Percentiles rank a stretch among this genome's conserved stretches.
These are phyloP conservation scores for Hydropsyche betteni DNA, from an alignment of 2,888 invertebrate species.

Conservation along the genomic window DNA sequence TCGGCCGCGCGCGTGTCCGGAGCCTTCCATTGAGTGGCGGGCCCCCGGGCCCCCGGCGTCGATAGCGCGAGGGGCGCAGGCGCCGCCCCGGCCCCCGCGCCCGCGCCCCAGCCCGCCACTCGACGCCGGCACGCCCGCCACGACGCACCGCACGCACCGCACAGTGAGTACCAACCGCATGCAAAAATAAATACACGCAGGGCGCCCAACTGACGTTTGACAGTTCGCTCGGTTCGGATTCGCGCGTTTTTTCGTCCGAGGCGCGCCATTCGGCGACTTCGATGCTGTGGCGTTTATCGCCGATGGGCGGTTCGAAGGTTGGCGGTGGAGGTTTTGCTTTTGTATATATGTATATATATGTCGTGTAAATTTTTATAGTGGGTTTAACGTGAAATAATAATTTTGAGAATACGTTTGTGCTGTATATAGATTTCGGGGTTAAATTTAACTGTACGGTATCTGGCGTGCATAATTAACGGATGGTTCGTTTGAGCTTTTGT, in stretches of 20 bases:
- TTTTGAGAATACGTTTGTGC: too few relatives aligned
- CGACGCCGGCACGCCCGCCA: conserved; percentile 36
- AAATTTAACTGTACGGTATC: too few relatives aligned
- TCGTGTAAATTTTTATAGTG: too few relatives aligned
- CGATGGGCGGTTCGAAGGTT: too few relatives aligned
- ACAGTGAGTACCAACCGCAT: not conserved
- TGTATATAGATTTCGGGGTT: too few relatives aligned
- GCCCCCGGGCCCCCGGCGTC: conserved; percentile 28
- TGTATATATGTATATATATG: too few relatives aligned
- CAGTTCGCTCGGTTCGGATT: not conserved
- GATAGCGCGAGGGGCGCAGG: conserved; percentile 32
- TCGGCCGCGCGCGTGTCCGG: conserved; percentile 22
- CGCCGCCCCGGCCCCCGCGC: conserved; percentile 16
- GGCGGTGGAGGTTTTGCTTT: too few relatives aligned
- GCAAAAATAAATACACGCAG: not conserved
- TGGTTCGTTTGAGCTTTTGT: too few relatives aligned
- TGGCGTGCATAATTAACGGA: too few relatives aligned
- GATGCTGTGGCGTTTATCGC: too few relatives aligned
- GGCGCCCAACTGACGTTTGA: not conserved
- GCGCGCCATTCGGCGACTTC: too few relatives aligned
- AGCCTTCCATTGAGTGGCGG: conserved; percentile 30
- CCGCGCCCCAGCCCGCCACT: conserved; percentile 35
- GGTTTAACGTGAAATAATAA: too few relatives aligned
- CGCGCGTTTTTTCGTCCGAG: not conserved
- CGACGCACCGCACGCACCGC: conserved; percentile 22